Evolutionary conservation across 2,113 vertebrate species (phyloP).

Genomic region (Ursus arctos): DNA sequence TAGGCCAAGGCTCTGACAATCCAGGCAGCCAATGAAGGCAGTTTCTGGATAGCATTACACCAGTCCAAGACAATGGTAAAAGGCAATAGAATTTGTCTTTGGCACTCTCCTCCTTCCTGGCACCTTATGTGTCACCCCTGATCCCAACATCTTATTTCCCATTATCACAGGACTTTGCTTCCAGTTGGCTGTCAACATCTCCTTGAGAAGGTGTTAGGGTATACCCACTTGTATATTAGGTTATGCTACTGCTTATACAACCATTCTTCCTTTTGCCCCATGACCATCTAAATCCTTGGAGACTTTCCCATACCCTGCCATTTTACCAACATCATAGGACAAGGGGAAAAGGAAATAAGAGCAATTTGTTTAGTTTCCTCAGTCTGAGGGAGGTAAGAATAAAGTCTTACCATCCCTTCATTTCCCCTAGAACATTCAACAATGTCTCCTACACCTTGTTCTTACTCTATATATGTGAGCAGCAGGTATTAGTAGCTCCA

Average conservation of each 20-base stretch:
- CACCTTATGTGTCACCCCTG: background rate
- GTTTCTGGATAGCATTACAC: background rate
- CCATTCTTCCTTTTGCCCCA: background rate
- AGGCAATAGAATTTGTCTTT: background rate
- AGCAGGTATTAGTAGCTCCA: background rate
- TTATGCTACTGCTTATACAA: background rate
- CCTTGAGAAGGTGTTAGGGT: background rate
- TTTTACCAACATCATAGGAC: background rate
- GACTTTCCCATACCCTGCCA: background rate
- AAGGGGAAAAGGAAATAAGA: conserved; percentile 31
- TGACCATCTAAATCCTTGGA: conserved; percentile 36
- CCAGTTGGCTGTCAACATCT: background rate
- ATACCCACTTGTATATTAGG: background rate
- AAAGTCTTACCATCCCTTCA: background rate
- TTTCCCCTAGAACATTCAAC: conserved; percentile 24
- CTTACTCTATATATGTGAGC: conserved; percentile 25
- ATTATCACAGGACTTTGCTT: conserved; percentile 17
- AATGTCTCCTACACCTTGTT: background rate
- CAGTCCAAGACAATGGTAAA: background rate
- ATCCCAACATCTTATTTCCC: background rate
- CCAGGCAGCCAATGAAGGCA: background rate
- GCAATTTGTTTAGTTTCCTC: conserved; percentile 16
- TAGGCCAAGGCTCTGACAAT: background rate
- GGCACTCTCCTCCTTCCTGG: background rate
- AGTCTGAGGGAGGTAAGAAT: background rate